Base-by-base conservation (phyloP, 2,888 invertebrate species). In the Sinohyriopsis cumingii region DNA sequence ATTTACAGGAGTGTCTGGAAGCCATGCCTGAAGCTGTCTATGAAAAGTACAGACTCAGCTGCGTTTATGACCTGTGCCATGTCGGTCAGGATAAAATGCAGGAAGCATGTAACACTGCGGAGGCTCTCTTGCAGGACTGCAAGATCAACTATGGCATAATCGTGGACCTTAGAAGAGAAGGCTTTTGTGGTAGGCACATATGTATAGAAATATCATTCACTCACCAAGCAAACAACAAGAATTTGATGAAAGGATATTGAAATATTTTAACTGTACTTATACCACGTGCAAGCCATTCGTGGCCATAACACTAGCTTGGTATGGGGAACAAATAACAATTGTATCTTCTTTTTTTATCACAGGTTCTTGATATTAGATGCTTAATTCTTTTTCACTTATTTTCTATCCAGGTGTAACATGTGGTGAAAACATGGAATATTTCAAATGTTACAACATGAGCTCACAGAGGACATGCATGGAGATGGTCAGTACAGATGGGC, bases 41-140 rank as follows among this genome's bases (percentile, higher is more conserved):
- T 24, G 67, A 73, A 0, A 67, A 67, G 15, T 74, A 74, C 60
- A 67, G 64, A 12, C 15, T 59, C 19, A 63, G 78, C 19, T 87
- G 87, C 68, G 63, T 80, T 1, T 83, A 73, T 69, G 87, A 87
- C 67, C 61, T 80, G 60, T 87, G 87, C 68, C 70, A 69, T 53
- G 68, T 71, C 0, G 75, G 69, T n/a, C 77, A 76, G 5, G 77
- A 84, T 68, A 60, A 71, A 9, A 70, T 63, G 9, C 24, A 55
- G 4, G 73, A 72, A 56, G 64, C 77, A 55, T 82, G 78, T 72
- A 65, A 75, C 45, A 64, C 71, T n/a, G 83, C 83, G 12, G 76
- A 76, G 54, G 66, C 66, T n/a, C 62, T 86, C 33, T 81, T 76
- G 18, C 68, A 75, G 56, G 77, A 79, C n/a, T 83, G 85, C 67